Evolutionary conservation across 64 coral and sea anemone genomes (phyloP), one percentile per base, ranked within the genome.

Genomic region (Trachythela sp.): DNA sequence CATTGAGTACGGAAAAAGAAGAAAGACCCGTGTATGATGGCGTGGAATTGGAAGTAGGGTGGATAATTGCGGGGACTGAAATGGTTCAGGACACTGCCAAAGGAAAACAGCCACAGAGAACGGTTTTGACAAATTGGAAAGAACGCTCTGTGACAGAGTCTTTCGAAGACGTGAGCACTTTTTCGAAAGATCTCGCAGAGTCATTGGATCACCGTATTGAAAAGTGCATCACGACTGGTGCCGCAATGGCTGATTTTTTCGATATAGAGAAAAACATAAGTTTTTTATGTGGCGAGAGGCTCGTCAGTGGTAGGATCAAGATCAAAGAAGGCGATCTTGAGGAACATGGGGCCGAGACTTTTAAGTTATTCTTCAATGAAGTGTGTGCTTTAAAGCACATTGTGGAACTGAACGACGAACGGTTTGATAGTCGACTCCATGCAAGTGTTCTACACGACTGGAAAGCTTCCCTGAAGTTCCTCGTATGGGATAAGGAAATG

Each of bases 401-500:
- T 10, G 4, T 4, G 2, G 31, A 77, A 18, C 71, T 77, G 29
- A 39, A 77, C 4, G 71, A 77, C 17, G 71, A 77, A 39, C 71
- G 31, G 13, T 77, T 77, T 27, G 71, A 77, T 77, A 11, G 71
- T 34, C 13, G 71, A 77, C 31, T 77, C 36, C 13, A 77, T n/a
- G n/a, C 64, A 77, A 35, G 71, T 77, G 71, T 77, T 77, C 32
- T 70, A 8, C 71, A 39, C 8, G 71, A 77, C 32, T 77, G 30
- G 71, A 77, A 77, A 77, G 71, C 71, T 34, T 77, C 4, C n/a
- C 7, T 77, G 36, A 77, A 35, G 26, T 77, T 34, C 71, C 71
- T 77, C 13, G 26, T 77, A 36, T 77, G 71, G 71, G 13, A 77
- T 77, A 77, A 33, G 31, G 71, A 77, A 77, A 77, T 77, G 31